Evolutionary conservation across 2,113 vertebrate genomes (phyloP), one percentile per base, ranked within the genome.

Genomic region (Serinus canaria): DNA sequence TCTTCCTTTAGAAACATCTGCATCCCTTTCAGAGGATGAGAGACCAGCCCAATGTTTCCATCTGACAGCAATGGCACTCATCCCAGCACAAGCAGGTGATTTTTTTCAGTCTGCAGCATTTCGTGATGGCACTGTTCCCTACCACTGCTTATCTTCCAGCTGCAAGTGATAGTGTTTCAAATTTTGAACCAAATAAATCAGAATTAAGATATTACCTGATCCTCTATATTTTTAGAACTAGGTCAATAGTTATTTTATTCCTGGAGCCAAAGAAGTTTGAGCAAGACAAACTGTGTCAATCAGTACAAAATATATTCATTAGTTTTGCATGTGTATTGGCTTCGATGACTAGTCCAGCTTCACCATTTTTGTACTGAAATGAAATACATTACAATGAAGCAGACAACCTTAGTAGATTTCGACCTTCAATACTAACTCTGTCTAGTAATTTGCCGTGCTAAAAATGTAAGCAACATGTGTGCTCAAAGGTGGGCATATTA

Each of bases 171-270:
- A 78, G 46, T 0, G 0, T 80, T 87, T 84, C 78, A 60, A 89
- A 89, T 53, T 41, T 10, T 91, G 55, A 95, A 93, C 75, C 49
- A 90, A 63, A 83, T 83, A 83, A 91, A 81, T 78, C 27, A 86
- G 52, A 95, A 89, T 94, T 83, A 96, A 95, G 64, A 35, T 87
- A 96, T 59, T 94, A 92, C 79, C 68, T 78, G 85, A 89, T 95
- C 41, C n/a, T 56, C 44, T 86, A 2, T 63, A 85, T 94, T 95
- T 94, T 95, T 88, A 96, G 76, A 96, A 90, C n/a, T 78, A 87
- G 60, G 80, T 78, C 85, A 90, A 78, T 18, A 58, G 39, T 37
- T 86, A 44, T 37, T 92, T 91, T 66, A 31, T 60, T 80, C 87
- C 83, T 78, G 62, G 21, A 83, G 85, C 35, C 75, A 83, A 83